Evolutionary conservation across 1,140 invertebrate species (phyloP).

Genomic region (Calliopsis andreniformis): DNA sequence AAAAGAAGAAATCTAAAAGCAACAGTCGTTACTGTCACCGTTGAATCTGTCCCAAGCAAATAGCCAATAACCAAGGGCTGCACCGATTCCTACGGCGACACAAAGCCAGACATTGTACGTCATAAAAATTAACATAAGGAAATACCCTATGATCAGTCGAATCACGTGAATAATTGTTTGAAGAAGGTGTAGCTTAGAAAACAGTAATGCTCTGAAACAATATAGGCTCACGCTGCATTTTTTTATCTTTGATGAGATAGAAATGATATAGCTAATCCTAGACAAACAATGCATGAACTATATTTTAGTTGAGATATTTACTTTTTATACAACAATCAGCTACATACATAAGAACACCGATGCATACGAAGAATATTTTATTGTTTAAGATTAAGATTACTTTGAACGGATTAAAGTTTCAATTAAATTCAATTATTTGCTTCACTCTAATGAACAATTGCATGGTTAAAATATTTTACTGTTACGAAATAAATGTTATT

Average conservation of each 20-base stretch:
- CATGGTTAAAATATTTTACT: too few species aligned
- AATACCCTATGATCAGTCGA: slow-evolving; percentile 86
- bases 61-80: slow-evolving; percentile 85
- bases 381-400: too few species aligned
- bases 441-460: too few species aligned
- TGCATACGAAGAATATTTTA: too few species aligned
- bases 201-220: slow-evolving; percentile 73
- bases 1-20: slow-evolving; percentile 46
- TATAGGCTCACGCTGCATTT: neutral
- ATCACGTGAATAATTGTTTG: slow-evolving; percentile 86
- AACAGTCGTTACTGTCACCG: slow-evolving; percentile 67
- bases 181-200: slow-evolving; percentile 80
- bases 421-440: too few species aligned
- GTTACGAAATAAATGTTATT: neutral
- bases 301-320: too few species aligned
- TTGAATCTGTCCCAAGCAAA: slow-evolving; percentile 84
- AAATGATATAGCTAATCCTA: too few species aligned
- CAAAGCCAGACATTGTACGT: slow-evolving; percentile 89
- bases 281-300: too few species aligned
- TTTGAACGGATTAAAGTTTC: too few species aligned
- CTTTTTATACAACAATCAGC: too few species aligned
- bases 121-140: slow-evolving; percentile 90
- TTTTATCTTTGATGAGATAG: neutral
- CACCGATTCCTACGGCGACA: slow-evolving; percentile 84
- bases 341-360: too few species aligned